Evolutionary conservation across 2,113 vertebrate genomes (phyloP), one percentile per base, ranked within the genome.

Genomic region (Etheostoma spectabile): DNA sequence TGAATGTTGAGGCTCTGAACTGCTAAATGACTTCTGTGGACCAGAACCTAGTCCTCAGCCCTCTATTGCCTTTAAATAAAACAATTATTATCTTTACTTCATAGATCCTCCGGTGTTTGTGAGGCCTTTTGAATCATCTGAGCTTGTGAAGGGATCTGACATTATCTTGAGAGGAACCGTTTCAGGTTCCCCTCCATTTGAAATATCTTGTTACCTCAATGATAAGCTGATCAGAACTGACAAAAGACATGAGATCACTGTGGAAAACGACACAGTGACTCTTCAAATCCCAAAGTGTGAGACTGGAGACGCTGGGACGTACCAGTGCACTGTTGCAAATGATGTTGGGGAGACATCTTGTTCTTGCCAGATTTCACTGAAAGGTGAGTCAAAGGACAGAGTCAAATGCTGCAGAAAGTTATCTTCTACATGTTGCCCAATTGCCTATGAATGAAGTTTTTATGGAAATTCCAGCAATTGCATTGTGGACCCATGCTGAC

Each of bases 121-220:
- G 87, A 96, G 96, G 88, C 91, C 96, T 35, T 96, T 99, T 91
- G 95, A 97, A 80, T 95, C 97, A 16, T 93, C 95, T 73, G 96
- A 98, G 92, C 93, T 97, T 42, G 82, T 98, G 84, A 97, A 95
- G 83, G 97, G 97, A 66, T 95, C 96, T 2, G 95, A 97, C 76
- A 91, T 99, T 86, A 85, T 95, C 87, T 88, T 99, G 92, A 95
- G 97, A 82, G 97, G 96, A 7, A 93, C 95, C 52, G 82, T 99
- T 71, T 93, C 96, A 86, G 98, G 98, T 84, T 97, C 97, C 0
- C 87, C 95, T 89, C 97, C 98, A 0, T 98, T 97, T 95, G 97
- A 99, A 86, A 95, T 98, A 33, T 96, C 92, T 61, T 98, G 96
- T 95, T 95, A 96, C 88, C 96, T 97, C 87, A 96, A 98, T 65